Conservation (phyloP, 1,140 invertebrate genomes). For the Coenobita brevimanus region DNA sequence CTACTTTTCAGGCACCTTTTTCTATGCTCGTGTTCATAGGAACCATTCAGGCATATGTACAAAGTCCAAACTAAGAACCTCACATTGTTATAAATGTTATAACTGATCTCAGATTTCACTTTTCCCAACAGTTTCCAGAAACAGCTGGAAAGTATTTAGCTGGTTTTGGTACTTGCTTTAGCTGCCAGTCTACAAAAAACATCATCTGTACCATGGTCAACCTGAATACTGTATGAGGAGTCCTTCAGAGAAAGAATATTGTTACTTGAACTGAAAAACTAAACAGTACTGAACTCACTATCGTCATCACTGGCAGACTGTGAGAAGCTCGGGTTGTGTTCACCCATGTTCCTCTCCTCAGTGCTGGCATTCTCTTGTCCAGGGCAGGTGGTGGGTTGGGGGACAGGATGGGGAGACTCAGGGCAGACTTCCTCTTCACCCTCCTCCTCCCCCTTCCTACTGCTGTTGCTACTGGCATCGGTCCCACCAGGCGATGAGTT, state of each 20-base stretch:
- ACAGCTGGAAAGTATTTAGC: too few relatives aligned
- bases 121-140: too few relatives aligned
- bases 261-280: neutral
- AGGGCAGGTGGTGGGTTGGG: neutral
- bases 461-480: neutral
- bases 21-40: too few relatives aligned
- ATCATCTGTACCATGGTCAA: too few relatives aligned
- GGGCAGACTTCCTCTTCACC: neutral
- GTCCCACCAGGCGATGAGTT: slow-evolving; percentile 47
- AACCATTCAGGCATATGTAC: too few relatives aligned
- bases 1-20: too few relatives aligned
- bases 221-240: too few relatives aligned
- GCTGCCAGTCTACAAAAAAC: too few relatives aligned
- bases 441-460: slow-evolving; percentile 27
- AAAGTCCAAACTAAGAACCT: too few relatives aligned
- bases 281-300: slow-evolving; percentile 32
- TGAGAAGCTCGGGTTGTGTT: slow-evolving; percentile 44
- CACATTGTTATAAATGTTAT: too few relatives aligned
- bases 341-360: slow-evolving; percentile 42
- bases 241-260: slow-evolving; percentile 9
- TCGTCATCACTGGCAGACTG: slow-evolving; percentile 50
- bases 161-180: too few relatives aligned
- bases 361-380: neutral
- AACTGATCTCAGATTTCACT: too few relatives aligned
- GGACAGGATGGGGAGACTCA: neutral